Evolutionary conservation across 2,888 invertebrate species (phyloP), one percentile per base, ranked within the genome.

Genomic region (Meiosimyza platycephala): DNA sequence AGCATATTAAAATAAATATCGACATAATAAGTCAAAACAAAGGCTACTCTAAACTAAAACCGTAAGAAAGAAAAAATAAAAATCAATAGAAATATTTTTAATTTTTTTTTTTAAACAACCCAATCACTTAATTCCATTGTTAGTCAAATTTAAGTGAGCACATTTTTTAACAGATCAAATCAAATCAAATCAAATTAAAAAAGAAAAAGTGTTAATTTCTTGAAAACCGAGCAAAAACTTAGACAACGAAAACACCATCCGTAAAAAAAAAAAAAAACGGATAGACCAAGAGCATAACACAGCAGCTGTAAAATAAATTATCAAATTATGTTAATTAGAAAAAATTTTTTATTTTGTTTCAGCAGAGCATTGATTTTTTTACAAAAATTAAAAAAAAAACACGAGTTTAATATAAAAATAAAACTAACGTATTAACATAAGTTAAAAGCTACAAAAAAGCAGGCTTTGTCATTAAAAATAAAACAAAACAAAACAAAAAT

Each of bases 71-170:
- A 40, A 40, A 40, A 40, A 7, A n/a, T n/a, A n/a, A 9, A 3
- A 40, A 40, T 9, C 9, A 40, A 40, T 28, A 28, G 28, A 9
- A 40, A 40, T 40, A 40, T 40, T 9, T 40, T 1, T 40, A 2
- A 9, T 9, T 6, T 40, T 40, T 9, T 40, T 40, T 40, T 40
- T 9, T 40, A 2, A 9, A 40, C 1, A 1, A 40, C 5, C 6
- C 40, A 40, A 40, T 40, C 55, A 54, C n/a, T 55, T 55, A 55
- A 55, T 15, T n/a, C 55, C 55, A 55, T 55, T 55, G 55, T 55
- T 22, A 55, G n/a, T 4, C 55, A 55, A 55, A 55, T 55, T 55
- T 9, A 22, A 54, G 9, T 54, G 54, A 13, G 12, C 54, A 16
- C 54, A n/a, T 54, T 40, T 40, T 40, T 40, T 9, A 9, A n/a